Evolutionary conservation across 2,797 vertebrate species (phyloP).

Genomic region (Acanthiza pusilla): DNA sequence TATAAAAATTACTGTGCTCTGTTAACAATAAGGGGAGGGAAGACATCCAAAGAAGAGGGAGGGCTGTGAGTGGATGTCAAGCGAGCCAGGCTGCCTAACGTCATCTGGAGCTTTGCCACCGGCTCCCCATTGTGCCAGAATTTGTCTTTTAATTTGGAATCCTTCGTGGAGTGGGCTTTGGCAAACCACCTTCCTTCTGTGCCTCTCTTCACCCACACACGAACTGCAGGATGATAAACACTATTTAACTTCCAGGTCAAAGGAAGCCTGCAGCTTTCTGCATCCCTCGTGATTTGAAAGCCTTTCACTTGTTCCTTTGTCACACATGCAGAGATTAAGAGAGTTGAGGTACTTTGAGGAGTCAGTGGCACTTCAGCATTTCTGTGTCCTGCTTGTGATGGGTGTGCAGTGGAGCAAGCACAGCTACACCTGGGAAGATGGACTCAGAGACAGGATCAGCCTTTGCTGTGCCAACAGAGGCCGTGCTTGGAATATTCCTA

Average conservation of each 20-base stretch:
- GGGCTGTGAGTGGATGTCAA: background rate
- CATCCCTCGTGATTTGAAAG: background rate
- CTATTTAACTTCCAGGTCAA: background rate
- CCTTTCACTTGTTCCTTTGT: background rate
- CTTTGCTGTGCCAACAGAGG: background rate
- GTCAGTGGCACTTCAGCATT: background rate
- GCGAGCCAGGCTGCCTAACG: accelerated
- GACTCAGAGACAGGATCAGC: background rate
- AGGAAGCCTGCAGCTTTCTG: background rate
- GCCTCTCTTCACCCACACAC: background rate
- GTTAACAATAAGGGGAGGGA: background rate
- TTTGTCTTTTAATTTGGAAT: background rate
- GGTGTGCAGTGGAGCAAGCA: background rate
- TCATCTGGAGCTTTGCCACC: background rate
- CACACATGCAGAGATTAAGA: background rate
- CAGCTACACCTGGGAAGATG: too few relatives aligned
- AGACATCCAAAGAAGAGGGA: background rate
- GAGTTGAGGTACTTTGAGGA: background rate
- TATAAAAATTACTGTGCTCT: background rate
- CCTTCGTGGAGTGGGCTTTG: background rate
- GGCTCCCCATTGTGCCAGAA: background rate
- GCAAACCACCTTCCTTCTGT: background rate
- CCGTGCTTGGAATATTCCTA: background rate
- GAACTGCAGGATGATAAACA: accelerated
- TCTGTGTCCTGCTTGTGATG: background rate